Evolutionary conservation across 2,888 invertebrate species (phyloP).

Genomic region (Iphiclides podalirius): DNA sequence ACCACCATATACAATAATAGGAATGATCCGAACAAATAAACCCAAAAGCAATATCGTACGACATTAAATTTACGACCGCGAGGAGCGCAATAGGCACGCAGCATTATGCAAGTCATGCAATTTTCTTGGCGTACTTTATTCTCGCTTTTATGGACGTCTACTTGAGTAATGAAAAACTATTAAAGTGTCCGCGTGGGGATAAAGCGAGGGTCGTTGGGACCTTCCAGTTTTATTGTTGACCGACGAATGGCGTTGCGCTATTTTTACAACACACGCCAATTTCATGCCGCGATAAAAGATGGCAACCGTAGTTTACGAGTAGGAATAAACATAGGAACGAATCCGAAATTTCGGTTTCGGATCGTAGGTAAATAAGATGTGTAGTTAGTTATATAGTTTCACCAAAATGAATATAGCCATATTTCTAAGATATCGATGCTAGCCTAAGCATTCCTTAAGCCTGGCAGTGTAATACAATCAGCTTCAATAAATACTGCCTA

Average conservation of each 20-base stretch:
- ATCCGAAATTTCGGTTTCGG: constrained; percentile 14
- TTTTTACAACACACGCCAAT: constrained; percentile 66
- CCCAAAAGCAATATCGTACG: constrained; percentile 56
- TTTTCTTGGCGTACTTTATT: constrained; percentile 71
- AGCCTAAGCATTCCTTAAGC: too few species aligned
- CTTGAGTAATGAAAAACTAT: constrained; percentile 79
- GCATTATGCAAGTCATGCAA: constrained; percentile 74
- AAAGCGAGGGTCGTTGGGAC: constrained; percentile 67
- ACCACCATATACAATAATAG: constrained; percentile 42
- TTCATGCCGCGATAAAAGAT: constrained; percentile 63
- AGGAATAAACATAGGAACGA: constrained; percentile 32
- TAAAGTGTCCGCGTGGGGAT: constrained; percentile 70
- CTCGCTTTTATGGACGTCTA: constrained; percentile 68
- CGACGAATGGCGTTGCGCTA: constrained; percentile 61
- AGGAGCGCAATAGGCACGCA: constrained; percentile 40
- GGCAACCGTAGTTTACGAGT: constrained; percentile 52
- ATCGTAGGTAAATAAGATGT: constrained; percentile 11
- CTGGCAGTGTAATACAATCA: too few species aligned
- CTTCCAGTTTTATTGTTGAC: constrained; percentile 64
- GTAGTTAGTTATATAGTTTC: too few species aligned
- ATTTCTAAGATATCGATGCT: too few species aligned
- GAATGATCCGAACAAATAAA: constrained; percentile 44
- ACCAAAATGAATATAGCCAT: too few species aligned
- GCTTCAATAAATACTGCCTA: too few species aligned
- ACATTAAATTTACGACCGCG: constrained; percentile 56